A percentile compares a stretch with the other conserved stretches of the same genome.
phyloP scores from a whole-genome alignment of 2,888 invertebrate genomes.

The Pterostichus madidus region DNA sequence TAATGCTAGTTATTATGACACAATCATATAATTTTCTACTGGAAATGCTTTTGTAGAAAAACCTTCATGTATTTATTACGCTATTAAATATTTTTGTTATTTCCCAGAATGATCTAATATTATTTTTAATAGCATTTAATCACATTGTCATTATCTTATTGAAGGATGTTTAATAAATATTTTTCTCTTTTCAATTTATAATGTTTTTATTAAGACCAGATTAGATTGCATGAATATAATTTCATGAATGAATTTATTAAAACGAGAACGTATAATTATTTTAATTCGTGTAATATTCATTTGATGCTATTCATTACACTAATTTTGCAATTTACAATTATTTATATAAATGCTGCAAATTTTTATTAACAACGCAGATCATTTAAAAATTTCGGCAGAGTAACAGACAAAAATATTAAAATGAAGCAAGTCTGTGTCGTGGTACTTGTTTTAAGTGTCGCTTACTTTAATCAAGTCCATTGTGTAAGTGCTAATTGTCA shows the following conservation, averaged over 20 bases:
- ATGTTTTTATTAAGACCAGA: not conserved
- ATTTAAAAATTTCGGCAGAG: conserved; percentile 1
- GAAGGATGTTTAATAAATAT: conserved; percentile 7
- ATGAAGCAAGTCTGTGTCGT: conserved; percentile 18
- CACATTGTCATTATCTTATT: conserved; percentile 14
- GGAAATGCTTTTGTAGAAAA: not conserved
- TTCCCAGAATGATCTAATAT: conserved; percentile 20
- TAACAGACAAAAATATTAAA: not conserved
- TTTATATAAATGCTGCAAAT: conserved; percentile 29
- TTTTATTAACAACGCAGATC: conserved; percentile 10
- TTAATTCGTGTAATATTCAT: conserved; percentile 46
- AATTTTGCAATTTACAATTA: conserved; percentile 11
- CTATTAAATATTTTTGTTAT: conserved; percentile 15
- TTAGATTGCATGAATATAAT: not conserved
- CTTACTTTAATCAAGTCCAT: conserved; percentile 36
- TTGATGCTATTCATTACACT: conserved; percentile 27
- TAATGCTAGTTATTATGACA: not conserved
- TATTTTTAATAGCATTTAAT: conserved; percentile 37
- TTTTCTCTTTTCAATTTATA: conserved; percentile 25
- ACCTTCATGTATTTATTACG: conserved; percentile 3
- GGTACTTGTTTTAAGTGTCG: conserved; percentile 12
- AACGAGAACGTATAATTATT: conserved; percentile 31
- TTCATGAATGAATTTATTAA: conserved; percentile 40
- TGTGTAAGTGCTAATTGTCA: conserved; percentile 38
- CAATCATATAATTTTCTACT: conserved; percentile 20